A percentile compares a stretch with the other conserved stretches of the same genome.
These are phyloP conservation scores for Stigmatopora nigra DNA, from an alignment of 2,113 vertebrate species.

Conservation along the genomic window DNA sequence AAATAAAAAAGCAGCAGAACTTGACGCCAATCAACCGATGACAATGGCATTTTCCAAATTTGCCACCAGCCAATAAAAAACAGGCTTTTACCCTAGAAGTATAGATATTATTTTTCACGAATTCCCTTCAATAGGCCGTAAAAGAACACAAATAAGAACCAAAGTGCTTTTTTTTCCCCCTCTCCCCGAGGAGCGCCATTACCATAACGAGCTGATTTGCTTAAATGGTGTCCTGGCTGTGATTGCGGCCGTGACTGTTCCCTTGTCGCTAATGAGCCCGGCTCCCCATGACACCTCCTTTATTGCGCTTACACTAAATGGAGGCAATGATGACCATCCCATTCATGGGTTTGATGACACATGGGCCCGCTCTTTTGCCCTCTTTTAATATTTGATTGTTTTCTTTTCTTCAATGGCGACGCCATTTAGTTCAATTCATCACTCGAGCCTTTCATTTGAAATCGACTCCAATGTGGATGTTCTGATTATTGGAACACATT, in stretches of 20 bases:
- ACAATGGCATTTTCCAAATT: too few relatives aligned
- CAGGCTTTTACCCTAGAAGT: too few relatives aligned
- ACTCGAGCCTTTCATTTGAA: slow-evolving; percentile 68
- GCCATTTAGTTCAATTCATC: slow-evolving; percentile 77
- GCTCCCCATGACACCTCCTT: slow-evolving; percentile 69
- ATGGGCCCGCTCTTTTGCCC: slow-evolving; percentile 60
- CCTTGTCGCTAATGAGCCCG: slow-evolving; percentile 64
- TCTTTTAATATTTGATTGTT: slow-evolving; percentile 79
- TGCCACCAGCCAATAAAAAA: too few relatives aligned
- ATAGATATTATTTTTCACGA: slow-evolving; percentile 2
- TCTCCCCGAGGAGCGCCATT: slow-evolving; percentile 48
- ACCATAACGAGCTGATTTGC: slow-evolving; percentile 70
- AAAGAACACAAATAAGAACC: slow-evolving; percentile 65
- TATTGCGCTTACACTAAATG: slow-evolving; percentile 76
- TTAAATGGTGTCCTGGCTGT: slow-evolving; percentile 66
- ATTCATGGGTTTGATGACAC: slow-evolving; percentile 68
- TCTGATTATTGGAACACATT: slow-evolving; percentile 60
- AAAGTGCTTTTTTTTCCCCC: slow-evolving; percentile 61
- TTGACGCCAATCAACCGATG: too few relatives aligned
- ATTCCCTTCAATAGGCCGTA: slow-evolving; percentile 35
- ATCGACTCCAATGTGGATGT: slow-evolving; percentile 59
- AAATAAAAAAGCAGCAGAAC: too few relatives aligned
- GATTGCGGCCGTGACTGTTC: slow-evolving; percentile 55
- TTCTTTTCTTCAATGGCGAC: slow-evolving; percentile 28
- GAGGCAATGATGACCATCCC: slow-evolving; percentile 71